Percentiles rank a stretch among this genome's conserved stretches.
phyloP scores from a whole-genome alignment of 1,140 invertebrate genomes.

The Helicorthomorpha holstii region DNA sequence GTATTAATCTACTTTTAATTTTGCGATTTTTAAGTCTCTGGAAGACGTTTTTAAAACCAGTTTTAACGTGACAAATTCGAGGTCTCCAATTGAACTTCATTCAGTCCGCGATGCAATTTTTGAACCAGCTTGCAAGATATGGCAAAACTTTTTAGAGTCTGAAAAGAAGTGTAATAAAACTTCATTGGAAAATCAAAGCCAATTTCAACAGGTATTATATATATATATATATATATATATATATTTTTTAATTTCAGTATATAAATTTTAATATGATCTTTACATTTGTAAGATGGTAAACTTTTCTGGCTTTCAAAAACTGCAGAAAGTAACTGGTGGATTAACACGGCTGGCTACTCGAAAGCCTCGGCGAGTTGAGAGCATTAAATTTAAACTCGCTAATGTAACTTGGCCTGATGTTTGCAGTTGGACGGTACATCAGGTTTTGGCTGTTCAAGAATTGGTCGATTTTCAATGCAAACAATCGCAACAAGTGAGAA shows the following conservation, averaged over 20 bases:
- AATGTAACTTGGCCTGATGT: constrained; percentile 29
- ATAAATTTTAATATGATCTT: too few species aligned
- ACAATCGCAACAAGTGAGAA: constrained; percentile 46
- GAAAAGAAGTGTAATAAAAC: constrained; percentile 59
- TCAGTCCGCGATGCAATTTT: constrained; percentile 62
- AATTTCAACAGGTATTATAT: constrained; percentile 64
- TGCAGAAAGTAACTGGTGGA: constrained; percentile 88
- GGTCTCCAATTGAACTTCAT: constrained; percentile 56
- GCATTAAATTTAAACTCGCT: constrained; percentile 29
- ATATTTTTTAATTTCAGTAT: too few species aligned
- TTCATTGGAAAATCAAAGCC: constrained; percentile 82
- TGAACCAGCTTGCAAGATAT: constrained; percentile 67
- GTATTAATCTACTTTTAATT: constrained; percentile 41
- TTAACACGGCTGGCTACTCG: constrained; percentile 69
- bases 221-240: too few species aligned
- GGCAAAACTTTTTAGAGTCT: constrained; percentile 75
- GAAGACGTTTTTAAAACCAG: constrained; percentile 71
- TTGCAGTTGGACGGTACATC: constrained; percentile 28
- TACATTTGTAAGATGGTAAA: constrained; percentile 2
- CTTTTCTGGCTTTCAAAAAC: constrained; percentile 37
- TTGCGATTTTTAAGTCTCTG: constrained; percentile 21
- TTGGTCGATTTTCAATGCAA: constrained; percentile 49
- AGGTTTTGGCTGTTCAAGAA: constrained; percentile 42
- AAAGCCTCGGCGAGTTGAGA: constrained; percentile 44
- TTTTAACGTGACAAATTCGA: too few species aligned